A percentile compares a stretch with the other conserved stretches of the same genome.
phyloP scores from a whole-genome alignment of 2,113 vertebrate genomes.

The Sapayoa aenigma region DNA sequence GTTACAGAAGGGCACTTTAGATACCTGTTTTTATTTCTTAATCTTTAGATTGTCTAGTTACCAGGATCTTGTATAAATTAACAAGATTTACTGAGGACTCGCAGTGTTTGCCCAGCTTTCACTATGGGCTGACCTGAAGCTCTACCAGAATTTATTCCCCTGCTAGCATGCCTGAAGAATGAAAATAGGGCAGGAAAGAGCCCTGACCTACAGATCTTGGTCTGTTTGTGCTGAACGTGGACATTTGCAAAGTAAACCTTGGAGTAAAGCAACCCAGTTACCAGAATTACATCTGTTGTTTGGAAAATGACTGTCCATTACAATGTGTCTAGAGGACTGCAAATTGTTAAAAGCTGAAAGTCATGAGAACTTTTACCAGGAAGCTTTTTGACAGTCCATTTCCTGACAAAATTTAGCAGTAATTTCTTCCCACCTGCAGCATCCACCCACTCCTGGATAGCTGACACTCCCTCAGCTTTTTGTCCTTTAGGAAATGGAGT shows the following conservation, averaged over 20 bases:
- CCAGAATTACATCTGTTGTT: background rate
- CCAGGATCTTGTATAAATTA: background rate
- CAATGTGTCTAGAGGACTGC: background rate
- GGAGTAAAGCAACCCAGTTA: background rate
- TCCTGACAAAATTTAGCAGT: background rate
- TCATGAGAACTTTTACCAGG: background rate
- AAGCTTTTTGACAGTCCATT: background rate
- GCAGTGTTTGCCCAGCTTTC: background rate
- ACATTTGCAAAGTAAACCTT: background rate
- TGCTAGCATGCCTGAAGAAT: background rate
- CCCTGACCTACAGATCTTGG: background rate
- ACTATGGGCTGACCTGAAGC: background rate
- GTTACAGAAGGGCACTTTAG: background rate
- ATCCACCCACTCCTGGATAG: background rate
- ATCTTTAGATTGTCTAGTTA: background rate
- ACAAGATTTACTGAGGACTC: background rate
- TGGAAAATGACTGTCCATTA: background rate
- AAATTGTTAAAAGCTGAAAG: background rate
- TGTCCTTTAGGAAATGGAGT: background rate
- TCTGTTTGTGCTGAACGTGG: background rate
- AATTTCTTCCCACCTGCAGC: background rate
- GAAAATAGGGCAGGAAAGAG: background rate
- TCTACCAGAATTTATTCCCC: background rate
- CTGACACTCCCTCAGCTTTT: background rate
- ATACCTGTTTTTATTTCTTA: background rate